Percentiles rank a stretch among this genome's conserved stretches.
phyloP scores from a whole-genome alignment of 2,888 invertebrate genomes.

The Tuberolachnus salignus region DNA sequence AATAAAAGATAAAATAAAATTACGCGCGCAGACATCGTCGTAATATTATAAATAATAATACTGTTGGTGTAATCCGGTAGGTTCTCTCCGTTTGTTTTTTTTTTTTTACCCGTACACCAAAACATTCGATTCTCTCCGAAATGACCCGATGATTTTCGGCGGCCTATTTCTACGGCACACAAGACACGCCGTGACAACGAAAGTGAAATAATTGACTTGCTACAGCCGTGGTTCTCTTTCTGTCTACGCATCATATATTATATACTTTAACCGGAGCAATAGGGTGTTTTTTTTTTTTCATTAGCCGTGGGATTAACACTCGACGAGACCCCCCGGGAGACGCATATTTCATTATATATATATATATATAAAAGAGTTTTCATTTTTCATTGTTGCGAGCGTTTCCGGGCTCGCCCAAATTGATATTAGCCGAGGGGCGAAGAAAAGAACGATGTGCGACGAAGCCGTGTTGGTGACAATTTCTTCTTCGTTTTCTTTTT shows the following conservation, averaged over 20 bases:
- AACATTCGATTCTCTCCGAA: too few species aligned
- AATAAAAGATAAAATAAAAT: too few species aligned
- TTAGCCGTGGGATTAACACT: conserved; percentile 47
- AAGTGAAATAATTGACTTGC: too few species aligned
- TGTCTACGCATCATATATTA: not conserved
- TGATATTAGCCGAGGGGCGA: not conserved
- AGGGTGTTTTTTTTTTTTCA: conserved; percentile 56
- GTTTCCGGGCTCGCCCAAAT: conserved; percentile 19
- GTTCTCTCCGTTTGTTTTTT: not conserved
- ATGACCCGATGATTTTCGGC: too few species aligned
- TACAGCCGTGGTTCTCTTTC: conserved; percentile 31
- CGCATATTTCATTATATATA: conserved; percentile 51
- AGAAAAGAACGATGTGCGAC: not conserved
- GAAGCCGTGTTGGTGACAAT: not conserved
- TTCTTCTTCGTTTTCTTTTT: too few species aligned
- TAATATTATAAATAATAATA: too few species aligned
- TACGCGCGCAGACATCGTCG: too few species aligned
- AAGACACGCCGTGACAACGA: too few species aligned
- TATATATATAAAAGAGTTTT: conserved; percentile 42
- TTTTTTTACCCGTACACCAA: not conserved
- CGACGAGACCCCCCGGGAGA: conserved; percentile 18
- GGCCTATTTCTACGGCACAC: too few species aligned
- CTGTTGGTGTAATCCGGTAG: too few species aligned
- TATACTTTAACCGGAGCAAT: conserved; percentile 35
- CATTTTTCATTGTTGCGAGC: conserved; percentile 15